Percentiles rank a stretch among this genome's conserved stretches.
Evolutionary conservation across 35 echinoderm and acorn worm genomes (phyloP).

Genomic region (Acanthaster planci): DNA sequence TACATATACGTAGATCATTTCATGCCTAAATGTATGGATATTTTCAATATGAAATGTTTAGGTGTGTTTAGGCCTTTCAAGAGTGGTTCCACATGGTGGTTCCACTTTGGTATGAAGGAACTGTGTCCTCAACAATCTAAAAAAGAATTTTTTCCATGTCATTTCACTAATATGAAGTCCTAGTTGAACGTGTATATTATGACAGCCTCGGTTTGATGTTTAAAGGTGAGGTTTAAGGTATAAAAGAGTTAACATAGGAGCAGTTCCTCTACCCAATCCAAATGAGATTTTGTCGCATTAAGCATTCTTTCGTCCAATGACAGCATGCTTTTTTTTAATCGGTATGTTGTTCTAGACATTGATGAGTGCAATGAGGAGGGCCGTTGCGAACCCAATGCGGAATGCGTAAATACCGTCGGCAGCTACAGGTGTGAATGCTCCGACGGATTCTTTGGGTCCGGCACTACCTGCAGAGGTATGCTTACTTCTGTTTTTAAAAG

Average conservation of each 20-base stretch:
- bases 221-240: background rate
- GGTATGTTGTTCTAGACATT: conserved; percentile 10
- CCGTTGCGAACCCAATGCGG: background rate
- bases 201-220: background rate
- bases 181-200: background rate
- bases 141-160: background rate
- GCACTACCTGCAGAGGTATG: background rate
- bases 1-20: too few species aligned
- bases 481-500: too few species aligned
- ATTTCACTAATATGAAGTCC: background rate
- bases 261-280: background rate
- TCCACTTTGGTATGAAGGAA: background rate
- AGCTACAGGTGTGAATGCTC: conserved; percentile 28
- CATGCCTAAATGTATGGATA: too few species aligned
- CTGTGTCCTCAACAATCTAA: background rate
- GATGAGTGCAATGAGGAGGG: conserved; percentile 16
- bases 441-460: conserved; percentile 25
- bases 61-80: background rate
- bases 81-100: background rate
- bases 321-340: background rate
- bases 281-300: background rate
- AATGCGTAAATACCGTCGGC: conserved; percentile 26
- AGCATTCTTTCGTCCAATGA: background rate
- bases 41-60: too few species aligned
- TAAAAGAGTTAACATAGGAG: background rate